Evolutionary conservation across 2,888 invertebrate genomes (phyloP).

Genomic region (Hylaea fasciaria): DNA sequence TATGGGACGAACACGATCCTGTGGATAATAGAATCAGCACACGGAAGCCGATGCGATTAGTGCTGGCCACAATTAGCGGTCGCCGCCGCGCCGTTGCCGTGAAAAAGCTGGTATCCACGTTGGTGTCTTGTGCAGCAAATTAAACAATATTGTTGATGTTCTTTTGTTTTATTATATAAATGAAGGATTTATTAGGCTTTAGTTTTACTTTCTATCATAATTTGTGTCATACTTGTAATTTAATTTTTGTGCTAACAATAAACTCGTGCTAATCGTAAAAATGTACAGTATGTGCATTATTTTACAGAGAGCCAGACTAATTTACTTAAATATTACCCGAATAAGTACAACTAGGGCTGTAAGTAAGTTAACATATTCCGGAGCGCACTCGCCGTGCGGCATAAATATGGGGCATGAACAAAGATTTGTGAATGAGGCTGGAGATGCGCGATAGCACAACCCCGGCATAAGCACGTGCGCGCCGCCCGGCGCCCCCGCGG

Average conservation of each 20-base stretch:
- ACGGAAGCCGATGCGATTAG: constrained; percentile 76
- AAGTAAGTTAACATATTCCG: constrained; percentile 56
- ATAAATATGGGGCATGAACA: constrained; percentile 57
- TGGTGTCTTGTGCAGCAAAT: background rate
- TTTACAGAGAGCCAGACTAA: background rate
- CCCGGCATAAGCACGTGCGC: constrained; percentile 73
- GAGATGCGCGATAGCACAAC: constrained; percentile 72
- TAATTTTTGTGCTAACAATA: too few species aligned
- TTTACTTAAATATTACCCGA: background rate
- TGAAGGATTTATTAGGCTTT: too few species aligned
- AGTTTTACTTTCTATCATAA: too few species aligned
- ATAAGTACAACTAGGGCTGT: constrained; percentile 41
- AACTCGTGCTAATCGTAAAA: background rate
- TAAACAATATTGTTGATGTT: background rate
- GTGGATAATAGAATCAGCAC: constrained; percentile 80
- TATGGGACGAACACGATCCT: constrained; percentile 73
- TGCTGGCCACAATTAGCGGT: constrained; percentile 70
- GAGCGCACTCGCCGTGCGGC: constrained; percentile 31
- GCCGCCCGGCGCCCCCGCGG: constrained; percentile 8
- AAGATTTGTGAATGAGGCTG: constrained; percentile 70
- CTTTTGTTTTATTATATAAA: background rate
- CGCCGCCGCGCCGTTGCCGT: constrained; percentile 47
- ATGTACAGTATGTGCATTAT: background rate
- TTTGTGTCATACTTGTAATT: too few species aligned
- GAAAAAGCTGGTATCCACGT: constrained; percentile 48